Percentiles rank a stretch among this genome's conserved stretches.
Evolutionary conservation across 2,797 vertebrate genomes (phyloP).

Genomic region (Acanthornis magna): DNA sequence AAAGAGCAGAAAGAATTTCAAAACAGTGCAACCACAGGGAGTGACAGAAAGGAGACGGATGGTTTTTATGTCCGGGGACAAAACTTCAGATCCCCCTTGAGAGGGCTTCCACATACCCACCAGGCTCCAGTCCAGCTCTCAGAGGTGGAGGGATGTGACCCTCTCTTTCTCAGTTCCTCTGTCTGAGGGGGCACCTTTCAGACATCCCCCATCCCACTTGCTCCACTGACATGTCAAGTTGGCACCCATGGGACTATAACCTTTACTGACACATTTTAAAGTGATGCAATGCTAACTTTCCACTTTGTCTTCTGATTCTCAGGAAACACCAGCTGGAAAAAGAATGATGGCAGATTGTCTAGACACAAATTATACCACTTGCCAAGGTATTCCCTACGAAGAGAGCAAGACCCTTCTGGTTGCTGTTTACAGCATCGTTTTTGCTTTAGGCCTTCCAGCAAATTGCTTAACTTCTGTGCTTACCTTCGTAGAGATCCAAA

Average conservation of each 20-base stretch:
- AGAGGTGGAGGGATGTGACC: not conserved
- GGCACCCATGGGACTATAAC: not conserved
- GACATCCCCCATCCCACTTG: not conserved
- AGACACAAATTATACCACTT: not conserved
- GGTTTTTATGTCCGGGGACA: not conserved
- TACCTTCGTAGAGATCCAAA: conserved; percentile 76
- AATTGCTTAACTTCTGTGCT: conserved; percentile 82
- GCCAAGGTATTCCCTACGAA: conserved; percentile 47
- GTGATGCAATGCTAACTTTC: not conserved
- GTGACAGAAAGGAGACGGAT: not conserved
- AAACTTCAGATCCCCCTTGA: not conserved
- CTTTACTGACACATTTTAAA: not conserved
- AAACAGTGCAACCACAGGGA: no score
- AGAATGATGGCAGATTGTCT: not conserved
- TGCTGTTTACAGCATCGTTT: conserved; percentile 79
- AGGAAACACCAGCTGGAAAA: conserved; percentile 23
- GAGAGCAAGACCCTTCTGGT: conserved; percentile 69
- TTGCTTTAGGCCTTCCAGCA: conserved; percentile 81
- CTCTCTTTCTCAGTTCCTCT: not conserved
- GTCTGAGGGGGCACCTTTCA: not conserved
- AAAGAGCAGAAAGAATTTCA: no score
- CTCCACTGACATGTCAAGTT: not conserved
- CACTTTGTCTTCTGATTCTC: conserved; percentile 14
- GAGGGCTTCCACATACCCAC: not conserved
- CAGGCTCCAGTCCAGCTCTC: not conserved